These are phyloP conservation scores for Poecilus cupreus DNA, from an alignment of 2,888 invertebrate species.

Conservation along the genomic window DNA sequence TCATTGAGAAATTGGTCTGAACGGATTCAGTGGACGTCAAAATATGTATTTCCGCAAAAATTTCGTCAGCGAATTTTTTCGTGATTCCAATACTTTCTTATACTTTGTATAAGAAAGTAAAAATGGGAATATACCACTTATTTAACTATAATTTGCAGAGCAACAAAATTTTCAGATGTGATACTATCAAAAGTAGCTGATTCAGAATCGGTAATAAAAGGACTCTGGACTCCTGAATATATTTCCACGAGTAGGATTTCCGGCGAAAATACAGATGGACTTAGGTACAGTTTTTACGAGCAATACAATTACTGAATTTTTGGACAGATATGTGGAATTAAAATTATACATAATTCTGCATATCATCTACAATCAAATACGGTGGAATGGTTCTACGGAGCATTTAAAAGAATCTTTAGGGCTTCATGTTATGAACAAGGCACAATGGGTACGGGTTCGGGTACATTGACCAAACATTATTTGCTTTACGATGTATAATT, in stretches of 20 bases:
- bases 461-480: too few relatives aligned
- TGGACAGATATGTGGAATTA: background rate
- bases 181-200: slow-evolving; percentile 13
- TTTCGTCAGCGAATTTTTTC: too few relatives aligned
- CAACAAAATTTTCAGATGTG: slow-evolving; percentile 24
- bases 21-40: too few relatives aligned
- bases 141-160: slow-evolving; percentile 1
- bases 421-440: too few relatives aligned
- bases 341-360: background rate
- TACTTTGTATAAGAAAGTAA: too few relatives aligned
- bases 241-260: slow-evolving; percentile 21
- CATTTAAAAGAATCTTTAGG: background rate
- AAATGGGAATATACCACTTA: background rate
- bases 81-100: too few relatives aligned
- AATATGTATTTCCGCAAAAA: too few relatives aligned
- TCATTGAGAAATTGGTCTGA: too few relatives aligned
- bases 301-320: slow-evolving; percentile 9
- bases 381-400: slow-evolving; percentile 17
- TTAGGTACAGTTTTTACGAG: slow-evolving; percentile 12
- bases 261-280: slow-evolving; percentile 7
- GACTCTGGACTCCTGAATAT: background rate
- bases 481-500: too few relatives aligned
- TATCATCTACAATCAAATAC: background rate
- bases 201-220: slow-evolving; percentile 8
- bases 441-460: too few relatives aligned